phyloP scores from a whole-genome alignment of 2,888 invertebrate genomes.

The Epinotia brunnichana region DNA sequence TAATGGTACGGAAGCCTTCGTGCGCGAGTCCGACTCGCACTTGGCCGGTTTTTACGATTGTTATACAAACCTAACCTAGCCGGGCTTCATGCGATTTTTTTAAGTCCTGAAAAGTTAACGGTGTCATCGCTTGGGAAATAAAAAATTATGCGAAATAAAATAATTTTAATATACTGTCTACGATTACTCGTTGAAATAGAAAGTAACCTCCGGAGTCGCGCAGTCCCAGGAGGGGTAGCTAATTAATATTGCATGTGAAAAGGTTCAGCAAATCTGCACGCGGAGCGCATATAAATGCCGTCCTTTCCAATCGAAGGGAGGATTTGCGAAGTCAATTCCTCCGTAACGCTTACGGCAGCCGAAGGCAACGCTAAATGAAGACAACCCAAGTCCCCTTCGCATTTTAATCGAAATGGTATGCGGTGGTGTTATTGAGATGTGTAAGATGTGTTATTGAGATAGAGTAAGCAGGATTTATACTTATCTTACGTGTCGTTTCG shows the following conservation, averaged over 20 bases:
- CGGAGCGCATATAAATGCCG: constrained; percentile 30
- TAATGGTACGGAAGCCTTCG: too few species aligned
- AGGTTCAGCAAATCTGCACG: constrained; percentile 25
- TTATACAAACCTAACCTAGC: too few species aligned
- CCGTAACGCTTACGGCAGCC: constrained; percentile 11
- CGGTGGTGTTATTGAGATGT: neutral
- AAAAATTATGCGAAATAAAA: too few species aligned
- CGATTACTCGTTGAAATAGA: constrained; percentile 20
- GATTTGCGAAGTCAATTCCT: constrained; percentile 29
- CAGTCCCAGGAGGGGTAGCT: neutral
- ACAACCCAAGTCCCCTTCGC: neutral
- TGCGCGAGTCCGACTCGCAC: too few species aligned
- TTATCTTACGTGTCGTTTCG: too few species aligned
- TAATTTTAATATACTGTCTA: too few species aligned
- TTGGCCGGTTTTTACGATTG: too few species aligned
- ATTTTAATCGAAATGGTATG: constrained; percentile 8
- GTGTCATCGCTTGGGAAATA: too few species aligned
- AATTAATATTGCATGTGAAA: constrained; percentile 43
- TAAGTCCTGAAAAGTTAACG: too few species aligned
- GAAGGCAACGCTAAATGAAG: neutral
- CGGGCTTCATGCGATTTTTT: too few species aligned
- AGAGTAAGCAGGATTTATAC: too few species aligned
- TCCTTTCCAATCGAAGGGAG: constrained; percentile 25
- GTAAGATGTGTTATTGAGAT: too few species aligned
- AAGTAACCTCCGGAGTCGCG: constrained; percentile 15